A percentile compares a stretch with the other conserved stretches of the same genome.
These are phyloP conservation scores for Miltochrista miniata DNA, from an alignment of 2,888 invertebrate species.

Conservation along the genomic window DNA sequence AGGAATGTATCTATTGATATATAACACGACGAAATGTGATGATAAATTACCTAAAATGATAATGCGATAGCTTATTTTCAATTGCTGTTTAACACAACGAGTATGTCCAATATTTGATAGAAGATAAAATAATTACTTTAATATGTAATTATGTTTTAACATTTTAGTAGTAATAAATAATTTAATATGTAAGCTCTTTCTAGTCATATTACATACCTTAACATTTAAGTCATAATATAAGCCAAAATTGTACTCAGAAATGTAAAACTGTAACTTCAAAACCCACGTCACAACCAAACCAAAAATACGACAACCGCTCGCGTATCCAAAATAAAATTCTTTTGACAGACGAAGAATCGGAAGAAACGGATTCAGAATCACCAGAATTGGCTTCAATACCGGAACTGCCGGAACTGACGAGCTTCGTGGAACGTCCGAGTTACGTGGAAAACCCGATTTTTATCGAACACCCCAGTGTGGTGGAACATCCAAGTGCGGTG, in stretches of 20 bases:
- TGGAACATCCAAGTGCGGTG: neutral
- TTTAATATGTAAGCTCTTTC: too few species aligned
- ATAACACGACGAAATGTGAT: too few species aligned
- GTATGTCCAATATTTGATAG: too few species aligned
- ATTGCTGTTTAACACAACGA: too few species aligned
- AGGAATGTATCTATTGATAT: too few species aligned
- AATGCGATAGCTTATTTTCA: too few species aligned
- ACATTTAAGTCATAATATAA: neutral
- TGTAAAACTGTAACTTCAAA: neutral
- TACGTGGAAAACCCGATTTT: neutral
- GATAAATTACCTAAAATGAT: too few species aligned
- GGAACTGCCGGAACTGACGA: neutral
- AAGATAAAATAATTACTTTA: too few species aligned
- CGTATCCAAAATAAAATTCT: slow-evolving; percentile 47
- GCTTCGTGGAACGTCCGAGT: neutral
- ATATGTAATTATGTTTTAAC: too few species aligned
- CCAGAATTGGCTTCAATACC: slow-evolving; percentile 8
- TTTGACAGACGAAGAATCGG: slow-evolving; percentile 71
- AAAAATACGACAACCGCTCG: slow-evolving; percentile 75
- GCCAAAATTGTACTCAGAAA: neutral
- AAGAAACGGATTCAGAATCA: slow-evolving; percentile 54
- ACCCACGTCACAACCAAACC: neutral
- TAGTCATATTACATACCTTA: too few species aligned
- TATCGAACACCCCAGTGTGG: neutral
- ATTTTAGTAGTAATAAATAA: too few species aligned